These are phyloP conservation scores for Alectoris magna DNA, from an alignment of 2,797 vertebrate genomes.

Conservation along the genomic window DNA sequence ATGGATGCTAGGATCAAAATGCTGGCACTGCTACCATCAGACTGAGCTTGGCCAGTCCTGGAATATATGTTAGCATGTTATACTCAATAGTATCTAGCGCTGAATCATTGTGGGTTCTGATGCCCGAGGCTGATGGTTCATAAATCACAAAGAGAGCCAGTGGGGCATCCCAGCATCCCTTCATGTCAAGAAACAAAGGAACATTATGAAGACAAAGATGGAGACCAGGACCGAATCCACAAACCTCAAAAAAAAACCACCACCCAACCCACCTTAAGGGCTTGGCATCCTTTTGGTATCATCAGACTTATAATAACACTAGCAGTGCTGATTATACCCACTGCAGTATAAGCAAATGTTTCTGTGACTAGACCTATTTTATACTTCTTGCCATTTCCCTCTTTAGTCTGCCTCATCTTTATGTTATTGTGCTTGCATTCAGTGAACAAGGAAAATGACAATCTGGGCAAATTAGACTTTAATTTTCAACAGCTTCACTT, in stretches of 20 bases:
- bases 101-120: not conserved
- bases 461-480: conserved; percentile 42
- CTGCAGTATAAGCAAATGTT: not conserved
- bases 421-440: not conserved
- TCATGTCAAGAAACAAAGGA: not conserved
- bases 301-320: not conserved
- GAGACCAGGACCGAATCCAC: not conserved
- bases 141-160: not conserved
- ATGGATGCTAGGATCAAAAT: not conserved
- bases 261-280: not conserved
- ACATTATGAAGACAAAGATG: fast-evolving
- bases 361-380: not conserved
- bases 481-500: conserved; percentile 49
- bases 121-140: fast-evolving
- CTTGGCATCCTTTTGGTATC: not conserved
- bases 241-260: not conserved
- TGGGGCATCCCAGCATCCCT: not conserved
- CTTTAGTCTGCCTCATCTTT: not conserved
- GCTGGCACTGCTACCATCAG: not conserved
- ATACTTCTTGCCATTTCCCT: not conserved
- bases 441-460: conserved; percentile 18
- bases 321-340: not conserved
- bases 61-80: not conserved
- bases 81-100: fast-evolving
- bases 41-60: not conserved